These are phyloP conservation scores for Malacosoma neustria DNA, from an alignment of 2,888 invertebrate species.

Conservation along the genomic window DNA sequence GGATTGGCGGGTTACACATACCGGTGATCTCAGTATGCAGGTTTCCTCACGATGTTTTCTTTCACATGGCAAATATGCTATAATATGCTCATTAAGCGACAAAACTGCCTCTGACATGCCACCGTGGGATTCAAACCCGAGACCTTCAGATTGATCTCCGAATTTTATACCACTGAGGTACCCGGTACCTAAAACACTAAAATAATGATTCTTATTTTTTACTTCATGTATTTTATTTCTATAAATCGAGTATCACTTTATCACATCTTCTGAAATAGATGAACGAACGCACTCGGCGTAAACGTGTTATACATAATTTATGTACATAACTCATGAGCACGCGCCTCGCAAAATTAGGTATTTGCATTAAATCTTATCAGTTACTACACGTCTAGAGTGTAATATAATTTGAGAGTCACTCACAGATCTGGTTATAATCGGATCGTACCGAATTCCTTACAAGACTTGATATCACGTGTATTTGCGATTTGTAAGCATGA, in stretches of 20 bases:
- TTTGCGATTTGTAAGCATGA: slow-evolving; percentile 4
- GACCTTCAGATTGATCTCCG: too few relatives aligned
- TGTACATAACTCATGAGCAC: neutral
- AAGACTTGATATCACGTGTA: slow-evolving; percentile 3
- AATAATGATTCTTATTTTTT: too few relatives aligned
- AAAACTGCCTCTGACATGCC: too few relatives aligned
- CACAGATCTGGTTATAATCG: neutral
- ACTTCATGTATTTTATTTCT: too few relatives aligned
- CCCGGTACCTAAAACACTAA: too few relatives aligned
- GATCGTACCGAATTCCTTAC: neutral
- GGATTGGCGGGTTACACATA: too few relatives aligned
- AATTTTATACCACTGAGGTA: too few relatives aligned
- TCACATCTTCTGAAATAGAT: neutral
- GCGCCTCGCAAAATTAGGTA: neutral
- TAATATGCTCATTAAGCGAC: too few relatives aligned
- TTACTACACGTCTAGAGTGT: neutral
- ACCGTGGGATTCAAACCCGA: too few relatives aligned
- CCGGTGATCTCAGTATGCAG: too few relatives aligned
- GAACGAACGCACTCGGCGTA: neutral
- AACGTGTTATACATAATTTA: neutral
- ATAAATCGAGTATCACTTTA: neutral
- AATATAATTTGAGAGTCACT: neutral
- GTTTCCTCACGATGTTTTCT: too few relatives aligned
- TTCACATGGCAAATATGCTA: too few relatives aligned
- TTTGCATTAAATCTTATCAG: neutral